Conservation (phyloP, 2,888 invertebrate species). For the Eupithecia insigniata region DNA sequence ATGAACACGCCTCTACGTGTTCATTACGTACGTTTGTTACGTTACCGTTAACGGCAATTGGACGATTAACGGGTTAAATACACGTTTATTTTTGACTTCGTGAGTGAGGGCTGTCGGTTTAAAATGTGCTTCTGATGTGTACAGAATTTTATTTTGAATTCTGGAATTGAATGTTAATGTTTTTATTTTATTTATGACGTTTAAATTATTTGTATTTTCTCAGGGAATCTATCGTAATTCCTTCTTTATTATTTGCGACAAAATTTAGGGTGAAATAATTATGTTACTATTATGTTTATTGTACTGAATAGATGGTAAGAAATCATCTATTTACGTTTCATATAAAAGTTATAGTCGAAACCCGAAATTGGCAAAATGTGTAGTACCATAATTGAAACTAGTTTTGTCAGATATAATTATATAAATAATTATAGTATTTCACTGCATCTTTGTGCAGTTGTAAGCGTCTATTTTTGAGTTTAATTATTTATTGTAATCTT, state of each 20-base stretch:
- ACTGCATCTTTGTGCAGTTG: neutral
- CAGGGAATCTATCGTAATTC: neutral
- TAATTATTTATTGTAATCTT: no score
- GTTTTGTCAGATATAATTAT: neutral
- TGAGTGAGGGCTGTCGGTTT: constrained; percentile 14
- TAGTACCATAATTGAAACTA: neutral
- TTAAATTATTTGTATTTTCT: neutral
- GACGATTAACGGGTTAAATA: constrained; percentile 34
- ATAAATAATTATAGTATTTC: neutral
- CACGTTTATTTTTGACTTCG: constrained; percentile 30
- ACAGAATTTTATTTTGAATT: neutral
- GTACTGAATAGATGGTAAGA: neutral
- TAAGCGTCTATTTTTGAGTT: no score
- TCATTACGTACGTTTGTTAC: constrained; percentile 31
- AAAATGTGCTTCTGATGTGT: constrained; percentile 6
- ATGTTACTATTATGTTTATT: neutral
- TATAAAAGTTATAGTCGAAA: neutral
- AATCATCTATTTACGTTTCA: neutral
- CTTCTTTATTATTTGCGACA: neutral
- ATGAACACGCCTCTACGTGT: constrained; percentile 48
- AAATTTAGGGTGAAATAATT: neutral
- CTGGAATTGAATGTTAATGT: neutral
- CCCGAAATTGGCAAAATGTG: neutral
- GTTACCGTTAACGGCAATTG: constrained; percentile 21
- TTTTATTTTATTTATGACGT: neutral